Evolutionary conservation across 2,113 vertebrate genomes (phyloP), one percentile per base, ranked within the genome.

Genomic region (Noturus placidus): DNA sequence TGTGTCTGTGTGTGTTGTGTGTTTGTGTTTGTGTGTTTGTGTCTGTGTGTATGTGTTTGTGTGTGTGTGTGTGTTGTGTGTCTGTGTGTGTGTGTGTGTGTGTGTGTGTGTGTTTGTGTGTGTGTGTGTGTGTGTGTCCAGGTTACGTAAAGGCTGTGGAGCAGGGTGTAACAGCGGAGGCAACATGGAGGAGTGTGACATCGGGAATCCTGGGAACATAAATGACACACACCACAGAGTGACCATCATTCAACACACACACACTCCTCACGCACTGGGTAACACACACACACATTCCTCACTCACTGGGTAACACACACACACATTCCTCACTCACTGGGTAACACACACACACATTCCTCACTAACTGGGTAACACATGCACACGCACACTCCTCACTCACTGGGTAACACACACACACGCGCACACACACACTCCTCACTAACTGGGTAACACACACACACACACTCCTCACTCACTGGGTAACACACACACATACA

Each of bases 91-190:
- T 42, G 5, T 74, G 14, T 25, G n/a, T 82, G 13, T 81, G 54
- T 30, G 3, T 72, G 13, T 25, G n/a, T 52, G 20, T 77, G 38
- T 77, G 33, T 35, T 56, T 86, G 46, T 83, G 13, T 78, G 33
- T 84, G 38, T 57, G 22, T 54, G 25, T 74, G 38, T 86, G 72
- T 69, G 52, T 67, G 57, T 87, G 69, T 30, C 0, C 84, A 99
- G 98, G 89, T 93, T 99, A 87, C 96, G 98, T 84, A 99, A 99
- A 93, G 98, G 98, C 63, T 99, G 98, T 86, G 98, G 98, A 30
- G 98, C 98, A 7, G 98, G 98, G 35, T 99, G 98, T 90, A 99
- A 99, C 94, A 99, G 98, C 0, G 98, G 98, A 3, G 98, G 98
- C 87, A 99, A 99, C 78, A 98, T 99, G 13, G 98, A 99, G 94